Evolutionary conservation across 1,140 invertebrate species (phyloP), one percentile per base, ranked within the genome.

Genomic region (Calliphora vicina): DNA sequence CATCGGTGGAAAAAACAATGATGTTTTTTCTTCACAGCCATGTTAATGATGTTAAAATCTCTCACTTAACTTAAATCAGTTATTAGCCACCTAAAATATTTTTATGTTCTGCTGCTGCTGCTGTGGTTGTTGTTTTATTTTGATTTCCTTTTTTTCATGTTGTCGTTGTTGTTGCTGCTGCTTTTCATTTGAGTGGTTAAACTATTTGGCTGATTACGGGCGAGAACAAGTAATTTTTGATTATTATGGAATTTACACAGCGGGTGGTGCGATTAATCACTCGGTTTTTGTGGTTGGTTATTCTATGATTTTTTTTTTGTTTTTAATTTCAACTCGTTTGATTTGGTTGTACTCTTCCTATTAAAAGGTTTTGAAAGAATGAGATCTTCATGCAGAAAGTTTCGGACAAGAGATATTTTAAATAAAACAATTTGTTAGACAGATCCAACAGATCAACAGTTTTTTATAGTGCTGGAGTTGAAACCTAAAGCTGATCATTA

Each of bases 241-340:
- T 83, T 81, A 83, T 83, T 83, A 83, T 83, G 67, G 82, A 83
- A 83, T 80, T 83, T 42, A 61, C 76, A 83, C 82, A 83, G 82
- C 82, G 78, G 82, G 82, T 78, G 82, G 76, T 73, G 82, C 67
- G 61, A 83, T 83, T 83, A 83, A 83, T 83, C 82, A 83, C 73
- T 76, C 73, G 25, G 61, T 82, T 82, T 67, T 67, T 67, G 61
- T 67, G 61, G 61, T 67, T 67, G n/a, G 3, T 67, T 76, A 74
- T 29, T 74, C 26, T 74, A 74, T 74, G 72, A 74, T 74, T 74
- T 74, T 74, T 67, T 67, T 23, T 23, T 67, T 67, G 1, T 67
- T 23, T 67, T 67, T 67, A 6, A 3, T 67, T 67, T 20, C 57
- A 10, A 23, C 17, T 67, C 23, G 61, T 23, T 67, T 35, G 10